Evolutionary conservation across 2,888 invertebrate genomes (phyloP).

Genomic region (Apocheima hispidaria): DNA sequence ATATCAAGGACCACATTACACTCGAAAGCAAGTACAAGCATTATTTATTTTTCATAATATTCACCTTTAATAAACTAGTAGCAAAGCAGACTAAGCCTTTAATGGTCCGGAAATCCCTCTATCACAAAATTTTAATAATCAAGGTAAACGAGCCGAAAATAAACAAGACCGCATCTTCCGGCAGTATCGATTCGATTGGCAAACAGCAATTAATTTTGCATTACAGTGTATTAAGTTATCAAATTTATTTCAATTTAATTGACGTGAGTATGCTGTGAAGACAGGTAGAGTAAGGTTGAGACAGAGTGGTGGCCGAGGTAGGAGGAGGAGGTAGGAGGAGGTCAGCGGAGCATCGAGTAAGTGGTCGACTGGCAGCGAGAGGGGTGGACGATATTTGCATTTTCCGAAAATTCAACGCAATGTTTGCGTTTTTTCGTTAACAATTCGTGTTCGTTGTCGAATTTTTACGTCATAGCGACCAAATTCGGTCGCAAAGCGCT

Average conservation of each 20-base stretch:
- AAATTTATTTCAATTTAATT: neutral
- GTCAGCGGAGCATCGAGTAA: no score
- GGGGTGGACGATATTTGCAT: no score
- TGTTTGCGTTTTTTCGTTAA: no score
- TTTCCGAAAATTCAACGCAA: no score
- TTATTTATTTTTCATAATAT: neutral
- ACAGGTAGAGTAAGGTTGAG: no score
- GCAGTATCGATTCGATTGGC: constrained; percentile 3
- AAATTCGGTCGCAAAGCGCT: no score
- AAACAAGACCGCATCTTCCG: neutral
- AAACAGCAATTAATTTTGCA: neutral
- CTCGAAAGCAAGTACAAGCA: neutral
- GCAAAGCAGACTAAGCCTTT: neutral
- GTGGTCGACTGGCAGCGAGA: no score
- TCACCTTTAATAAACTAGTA: neutral
- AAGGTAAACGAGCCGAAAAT: constrained; percentile 16
- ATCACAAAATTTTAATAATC: constrained; percentile 14
- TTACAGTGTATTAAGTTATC: neutral
- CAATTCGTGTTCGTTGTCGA: no score
- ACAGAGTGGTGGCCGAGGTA: no score
- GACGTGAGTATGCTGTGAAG: no score
- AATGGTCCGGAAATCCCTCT: neutral
- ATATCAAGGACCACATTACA: neutral
- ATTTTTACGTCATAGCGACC: no score
- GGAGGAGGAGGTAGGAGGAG: no score